Evolutionary conservation across 1,140 invertebrate species (phyloP).

Genomic region (Myzus persicae): DNA sequence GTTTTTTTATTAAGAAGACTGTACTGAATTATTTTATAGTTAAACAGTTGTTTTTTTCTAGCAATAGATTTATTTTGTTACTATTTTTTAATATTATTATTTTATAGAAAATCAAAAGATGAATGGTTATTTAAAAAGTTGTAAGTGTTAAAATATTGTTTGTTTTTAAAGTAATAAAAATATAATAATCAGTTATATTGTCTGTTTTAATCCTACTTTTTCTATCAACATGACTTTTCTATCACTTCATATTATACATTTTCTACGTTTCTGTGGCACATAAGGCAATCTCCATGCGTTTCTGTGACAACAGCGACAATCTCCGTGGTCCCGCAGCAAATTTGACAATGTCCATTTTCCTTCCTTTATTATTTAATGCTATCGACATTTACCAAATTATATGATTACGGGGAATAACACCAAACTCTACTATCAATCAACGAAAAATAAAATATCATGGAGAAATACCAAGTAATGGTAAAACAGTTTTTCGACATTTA

Average conservation of each 20-base stretch:
- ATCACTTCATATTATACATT: no score
- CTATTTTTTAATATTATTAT: no score
- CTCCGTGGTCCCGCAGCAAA: not conserved
- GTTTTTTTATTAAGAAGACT: no score
- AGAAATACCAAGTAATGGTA: constrained; percentile 10
- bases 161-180: not conserved
- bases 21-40: no score
- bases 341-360: not conserved
- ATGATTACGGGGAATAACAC: not conserved
- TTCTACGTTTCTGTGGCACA: not conserved
- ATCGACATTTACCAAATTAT: not conserved
- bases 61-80: no score
- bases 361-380: not conserved
- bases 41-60: no score
- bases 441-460: not conserved
- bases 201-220: no score
- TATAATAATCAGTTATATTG: no score
- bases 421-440: not conserved
- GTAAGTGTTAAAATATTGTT: constrained; percentile 4
- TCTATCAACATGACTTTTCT: no score
- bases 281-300: no score
- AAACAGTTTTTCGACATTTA: not conserved
- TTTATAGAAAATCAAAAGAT: not conserved
- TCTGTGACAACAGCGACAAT: not conserved
- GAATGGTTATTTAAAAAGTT: not conserved